Base-by-base conservation (phyloP, 2,113 vertebrate genomes). In the Nematolebias whitei region DNA sequence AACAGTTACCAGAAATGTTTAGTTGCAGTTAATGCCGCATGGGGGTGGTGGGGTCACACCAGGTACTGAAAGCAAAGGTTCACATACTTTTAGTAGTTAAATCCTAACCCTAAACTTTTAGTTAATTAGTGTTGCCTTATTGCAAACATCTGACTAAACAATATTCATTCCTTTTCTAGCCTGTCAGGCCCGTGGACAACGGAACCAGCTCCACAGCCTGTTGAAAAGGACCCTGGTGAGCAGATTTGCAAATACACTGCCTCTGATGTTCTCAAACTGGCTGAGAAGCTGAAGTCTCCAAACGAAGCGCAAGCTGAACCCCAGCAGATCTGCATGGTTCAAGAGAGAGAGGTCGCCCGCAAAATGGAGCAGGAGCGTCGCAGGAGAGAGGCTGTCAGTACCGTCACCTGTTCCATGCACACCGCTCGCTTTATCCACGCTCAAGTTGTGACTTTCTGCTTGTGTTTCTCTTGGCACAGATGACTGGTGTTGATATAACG, bases 351-450 rank as follows among this genome's bases (percentile, higher is more conserved):
- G 65, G 71, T 94, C 87, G 96, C 96, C 10, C 95, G 94, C 44
- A 93, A 87, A 76, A 93, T 82, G 76, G 97, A 96, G 63, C 96
- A 98, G 66, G 96, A 98, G 43, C 93, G 95, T 12, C 94, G 97
- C 49, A 86, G 94, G 29, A 93, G 87, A 80, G 93, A 95, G 85
- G 93, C 91, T 41, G 96, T 99, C 86, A 95, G 96, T 94, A 12
- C 15, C 19, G 12, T 8, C 2, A 5, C 2, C 15, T 38, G 14
- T n/a, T 63, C 47, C 19, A 13, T 24, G 24, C 10, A 2, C 22
- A 22, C 8, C 3, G 2, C 19, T 54, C 0, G 12, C 12, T 35
- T 32, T 32, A 18, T 43, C 1, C 1, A 2, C 0, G 13, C 35
- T 12, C n/a, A 3, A 45, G 23, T 0, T 1, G 1, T 2, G 11